These are phyloP conservation scores for Potorous gilbertii DNA, from an alignment of 2,797 vertebrate genomes.

Conservation along the genomic window DNA sequence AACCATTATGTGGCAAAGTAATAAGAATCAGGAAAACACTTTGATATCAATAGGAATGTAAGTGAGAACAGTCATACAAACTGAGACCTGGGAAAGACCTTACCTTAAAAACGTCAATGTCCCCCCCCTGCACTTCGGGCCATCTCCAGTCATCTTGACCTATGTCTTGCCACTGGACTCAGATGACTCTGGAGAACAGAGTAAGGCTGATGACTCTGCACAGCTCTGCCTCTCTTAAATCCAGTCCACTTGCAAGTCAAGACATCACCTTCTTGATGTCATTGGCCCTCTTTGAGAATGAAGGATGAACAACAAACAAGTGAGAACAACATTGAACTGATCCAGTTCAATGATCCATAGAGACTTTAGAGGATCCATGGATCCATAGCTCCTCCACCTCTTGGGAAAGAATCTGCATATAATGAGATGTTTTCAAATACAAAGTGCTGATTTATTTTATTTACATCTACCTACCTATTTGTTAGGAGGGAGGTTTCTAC, in stretches of 20 bases:
- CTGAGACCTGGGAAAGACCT: not conserved
- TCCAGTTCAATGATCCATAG: not conserved
- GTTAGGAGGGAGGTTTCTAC: not conserved
- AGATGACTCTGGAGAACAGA: not conserved
- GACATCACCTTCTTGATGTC: not conserved
- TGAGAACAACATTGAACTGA: not conserved
- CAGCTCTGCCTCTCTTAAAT: not conserved
- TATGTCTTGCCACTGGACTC: not conserved
- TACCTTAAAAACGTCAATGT: not conserved
- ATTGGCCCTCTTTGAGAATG: not conserved
- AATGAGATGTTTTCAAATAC: not conserved
- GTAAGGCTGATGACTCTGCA: not conserved
- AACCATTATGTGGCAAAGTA: not conserved
- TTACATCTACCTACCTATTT: not conserved
- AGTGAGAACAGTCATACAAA: not conserved
- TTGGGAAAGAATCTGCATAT: not conserved
- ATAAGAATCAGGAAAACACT: not conserved
- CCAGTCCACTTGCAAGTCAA: not conserved
- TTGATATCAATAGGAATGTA: not conserved
- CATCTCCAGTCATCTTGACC: not conserved
- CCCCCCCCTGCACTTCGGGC: not conserved
- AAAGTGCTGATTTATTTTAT: not conserved
- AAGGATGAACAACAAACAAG: not conserved
- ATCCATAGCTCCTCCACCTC: not conserved
- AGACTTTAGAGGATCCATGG: not conserved